Conservation (phyloP, 2,888 invertebrate species). For the Eupeodes luniger region DNA sequence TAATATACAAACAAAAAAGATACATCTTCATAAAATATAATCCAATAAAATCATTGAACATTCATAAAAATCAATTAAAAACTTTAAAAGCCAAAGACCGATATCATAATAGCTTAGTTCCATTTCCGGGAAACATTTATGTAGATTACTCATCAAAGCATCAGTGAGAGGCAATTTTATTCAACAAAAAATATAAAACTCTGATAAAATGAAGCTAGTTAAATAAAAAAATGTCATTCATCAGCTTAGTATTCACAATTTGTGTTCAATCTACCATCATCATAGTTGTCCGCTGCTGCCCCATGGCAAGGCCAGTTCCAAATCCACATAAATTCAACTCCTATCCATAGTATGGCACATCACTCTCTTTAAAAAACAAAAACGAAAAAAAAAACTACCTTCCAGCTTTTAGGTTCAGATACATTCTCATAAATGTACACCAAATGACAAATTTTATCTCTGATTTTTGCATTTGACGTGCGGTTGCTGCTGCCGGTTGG, state of each 20-base stretch:
- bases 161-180: slow-evolving; percentile 44
- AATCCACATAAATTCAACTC: background rate
- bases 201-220: background rate
- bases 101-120: slow-evolving; percentile 43
- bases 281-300: background rate
- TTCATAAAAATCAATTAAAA: slow-evolving; percentile 68
- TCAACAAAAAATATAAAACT: slow-evolving; percentile 20
- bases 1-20: background rate
- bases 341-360: slow-evolving; percentile 23
- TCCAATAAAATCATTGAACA: slow-evolving; percentile 32
- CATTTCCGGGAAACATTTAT: slow-evolving; percentile 58
- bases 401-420: background rate
- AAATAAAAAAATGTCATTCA: slow-evolving; percentile 47
- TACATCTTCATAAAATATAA: background rate
- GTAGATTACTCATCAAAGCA: background rate
- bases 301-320: background rate
- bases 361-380: slow-evolving; percentile 33
- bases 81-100: background rate
- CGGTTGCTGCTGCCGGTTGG: background rate
- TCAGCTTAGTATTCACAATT: slow-evolving; percentile 55
- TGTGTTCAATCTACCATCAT: slow-evolving; percentile 15
- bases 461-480: slow-evolving; percentile 62
- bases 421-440: slow-evolving; percentile 44
- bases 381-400: background rate
- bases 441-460: slow-evolving; percentile 69